These are phyloP conservation scores for Octodonta nipae DNA, from an alignment of 2,888 invertebrate genomes.

Conservation along the genomic window DNA sequence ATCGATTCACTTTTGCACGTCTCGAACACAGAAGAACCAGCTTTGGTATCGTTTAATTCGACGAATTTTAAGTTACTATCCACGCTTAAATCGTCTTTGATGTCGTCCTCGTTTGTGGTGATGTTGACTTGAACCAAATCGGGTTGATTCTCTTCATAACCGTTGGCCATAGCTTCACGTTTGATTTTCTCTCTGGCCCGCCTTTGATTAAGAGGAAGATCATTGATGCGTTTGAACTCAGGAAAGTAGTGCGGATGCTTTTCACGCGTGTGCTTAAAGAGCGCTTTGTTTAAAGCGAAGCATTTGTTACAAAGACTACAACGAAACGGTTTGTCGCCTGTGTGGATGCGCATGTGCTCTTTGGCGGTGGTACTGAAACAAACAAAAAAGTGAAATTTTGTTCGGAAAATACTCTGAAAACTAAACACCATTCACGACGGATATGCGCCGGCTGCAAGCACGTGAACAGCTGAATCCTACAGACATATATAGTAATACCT, in stretches of 20 bases:
- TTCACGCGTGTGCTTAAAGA: constrained; percentile 26
- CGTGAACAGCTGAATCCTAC: too few species aligned
- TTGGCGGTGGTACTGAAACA: constrained; percentile 26
- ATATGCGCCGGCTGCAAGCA: too few species aligned
- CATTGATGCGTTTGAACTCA: constrained; percentile 20
- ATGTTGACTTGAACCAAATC: neutral
- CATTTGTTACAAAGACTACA: constrained; percentile 25
- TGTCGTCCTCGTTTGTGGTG: neutral
- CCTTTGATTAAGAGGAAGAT: constrained; percentile 17
- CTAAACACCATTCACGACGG: too few species aligned
- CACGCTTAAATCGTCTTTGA: neutral
- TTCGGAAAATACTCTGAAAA: too few species aligned
- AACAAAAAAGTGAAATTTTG: constrained; percentile 2
- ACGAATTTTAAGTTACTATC: neutral
- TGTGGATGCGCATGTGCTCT: constrained; percentile 28
- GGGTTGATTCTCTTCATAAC: too few species aligned
- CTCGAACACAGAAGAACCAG: neutral
- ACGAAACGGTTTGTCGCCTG: constrained; percentile 27
- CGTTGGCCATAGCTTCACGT: neutral
- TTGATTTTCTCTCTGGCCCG: constrained; percentile 16
- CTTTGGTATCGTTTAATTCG: neutral
- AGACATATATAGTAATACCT: too few species aligned
- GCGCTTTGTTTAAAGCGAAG: constrained; percentile 26
- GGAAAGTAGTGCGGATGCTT: constrained; percentile 25
- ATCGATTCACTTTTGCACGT: neutral